phyloP scores from a whole-genome alignment of 2,113 vertebrate species.

The Rostratula benghalensis region DNA sequence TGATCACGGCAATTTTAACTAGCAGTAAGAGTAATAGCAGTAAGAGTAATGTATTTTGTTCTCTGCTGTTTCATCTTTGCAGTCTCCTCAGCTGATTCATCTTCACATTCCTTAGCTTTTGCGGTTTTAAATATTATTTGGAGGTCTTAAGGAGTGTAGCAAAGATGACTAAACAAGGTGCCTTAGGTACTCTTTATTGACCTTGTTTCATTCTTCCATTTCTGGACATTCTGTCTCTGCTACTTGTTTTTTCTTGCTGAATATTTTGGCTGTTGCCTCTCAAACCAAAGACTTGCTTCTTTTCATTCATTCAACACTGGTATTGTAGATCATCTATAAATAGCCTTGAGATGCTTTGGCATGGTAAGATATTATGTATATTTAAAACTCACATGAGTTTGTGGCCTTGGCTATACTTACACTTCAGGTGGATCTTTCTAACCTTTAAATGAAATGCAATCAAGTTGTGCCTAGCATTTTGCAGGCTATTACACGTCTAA shows the following conservation, averaged over 20 bases:
- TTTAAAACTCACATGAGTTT: slow-evolving; percentile 43
- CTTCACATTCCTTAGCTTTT: slow-evolving; percentile 62
- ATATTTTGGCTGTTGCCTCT: slow-evolving; percentile 53
- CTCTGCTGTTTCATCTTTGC: not conserved
- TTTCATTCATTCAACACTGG: slow-evolving; percentile 59
- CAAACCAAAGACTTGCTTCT: slow-evolving; percentile 78
- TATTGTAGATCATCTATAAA: slow-evolving; percentile 2
- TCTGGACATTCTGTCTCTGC: slow-evolving; percentile 47
- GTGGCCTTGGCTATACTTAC: slow-evolving; percentile 56
- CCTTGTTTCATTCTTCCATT: slow-evolving; percentile 70
- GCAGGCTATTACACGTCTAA: not conserved
- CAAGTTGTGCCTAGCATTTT: slow-evolving; percentile 39
- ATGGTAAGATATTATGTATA: slow-evolving; percentile 7
- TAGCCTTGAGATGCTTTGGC: slow-evolving; percentile 46
- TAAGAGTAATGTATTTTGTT: not conserved
- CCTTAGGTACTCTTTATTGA: slow-evolving; percentile 79
- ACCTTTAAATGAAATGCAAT: slow-evolving; percentile 36
- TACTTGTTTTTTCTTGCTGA: slow-evolving; percentile 59
- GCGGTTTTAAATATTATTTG: slow-evolving; percentile 49
- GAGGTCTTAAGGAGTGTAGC: slow-evolving; percentile 72
- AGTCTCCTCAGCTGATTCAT: slow-evolving; percentile 2
- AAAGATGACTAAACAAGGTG: slow-evolving; percentile 76
- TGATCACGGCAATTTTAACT: not conserved
- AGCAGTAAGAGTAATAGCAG: not conserved
- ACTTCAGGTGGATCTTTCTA: slow-evolving; percentile 45